Percentiles rank a stretch among this genome's conserved stretches.
Evolutionary conservation across 2,888 invertebrate genomes (phyloP).

Genomic region (Miltochrista miniata): DNA sequence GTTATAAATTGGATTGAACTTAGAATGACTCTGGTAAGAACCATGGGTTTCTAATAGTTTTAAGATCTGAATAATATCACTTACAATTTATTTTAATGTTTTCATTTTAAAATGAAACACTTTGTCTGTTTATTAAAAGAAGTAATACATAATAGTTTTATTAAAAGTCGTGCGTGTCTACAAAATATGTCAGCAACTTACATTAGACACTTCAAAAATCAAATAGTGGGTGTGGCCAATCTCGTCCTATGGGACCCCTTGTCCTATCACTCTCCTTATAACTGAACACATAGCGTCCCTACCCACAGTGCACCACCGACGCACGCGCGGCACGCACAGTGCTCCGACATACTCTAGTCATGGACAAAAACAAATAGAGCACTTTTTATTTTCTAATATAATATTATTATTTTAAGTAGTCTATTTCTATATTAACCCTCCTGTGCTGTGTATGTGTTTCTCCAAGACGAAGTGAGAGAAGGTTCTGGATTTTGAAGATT

Average conservation of each 20-base stretch:
- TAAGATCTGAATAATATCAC: too few species aligned
- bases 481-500: background rate
- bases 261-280: conserved; percentile 35
- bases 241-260: conserved; percentile 30
- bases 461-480: background rate
- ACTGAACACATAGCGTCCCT: conserved; percentile 36
- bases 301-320: conserved; percentile 51
- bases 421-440: background rate
- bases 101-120: too few species aligned
- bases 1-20: too few species aligned
- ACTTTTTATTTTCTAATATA: background rate
- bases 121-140: too few species aligned
- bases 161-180: too few species aligned
- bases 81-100: too few species aligned
- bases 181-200: background rate
- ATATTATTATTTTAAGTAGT: conserved; percentile 6
- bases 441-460: conserved; percentile 16
- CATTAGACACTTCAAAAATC: conserved; percentile 12
- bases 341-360: conserved; percentile 27
- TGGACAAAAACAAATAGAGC: conserved; percentile 18
- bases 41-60: too few species aligned
- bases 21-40: too few species aligned
- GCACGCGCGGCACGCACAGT: conserved; percentile 38
- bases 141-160: too few species aligned
- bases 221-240: conserved; percentile 52